Base-by-base conservation (phyloP, 2,888 invertebrate species). In the Heliothis peltigera region DNA sequence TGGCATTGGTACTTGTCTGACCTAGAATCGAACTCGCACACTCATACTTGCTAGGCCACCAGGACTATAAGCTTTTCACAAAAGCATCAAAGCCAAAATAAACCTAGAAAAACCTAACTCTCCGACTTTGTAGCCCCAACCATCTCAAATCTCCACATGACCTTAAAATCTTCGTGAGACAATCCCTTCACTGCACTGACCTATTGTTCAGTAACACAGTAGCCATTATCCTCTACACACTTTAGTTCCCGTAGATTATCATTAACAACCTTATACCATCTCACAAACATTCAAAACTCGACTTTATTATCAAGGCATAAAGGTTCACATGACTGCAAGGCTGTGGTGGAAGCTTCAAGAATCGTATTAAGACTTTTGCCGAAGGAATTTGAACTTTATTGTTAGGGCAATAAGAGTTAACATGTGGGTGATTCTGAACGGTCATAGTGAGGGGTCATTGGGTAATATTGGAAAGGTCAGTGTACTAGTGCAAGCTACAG, bases 391-490 rank as follows among this genome's bases (percentile, higher is more conserved):
- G 2, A 7, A 47, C 53, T 47, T 28, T 79, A 54, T 42, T n/a
- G 1, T 48, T 21, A 46, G 0, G 35, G 55, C 0, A 0, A 0
- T 42, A 64, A 61, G 39, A 39, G 53, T 6, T 19, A 39, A 58
- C 43, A n/a, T 18, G 1, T 4, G 1, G 12, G 3, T 32, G n/a
- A 43, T 83, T 80, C 74, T 70, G 70, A 62, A 68, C 56, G 58
- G 79, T 79, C 78, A 75, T 71, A 86, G 87, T 84, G 85, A 89
- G 81, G 83, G 89, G 89, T 86, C 84, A 87, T 89, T 89, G 82
- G 80, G 87, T 82, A 89, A 90, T 80, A 70, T 67, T 68, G 55
- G 54, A 90, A 90, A 90, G 90, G 89, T 89, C 88, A 88, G 77
- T 71, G 57, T 70, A 78, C 72, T 71, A 78, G 68, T 68, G 72